Conservation (phyloP, 2,888 invertebrate species). For the Stenichneumon culpator region DNA sequence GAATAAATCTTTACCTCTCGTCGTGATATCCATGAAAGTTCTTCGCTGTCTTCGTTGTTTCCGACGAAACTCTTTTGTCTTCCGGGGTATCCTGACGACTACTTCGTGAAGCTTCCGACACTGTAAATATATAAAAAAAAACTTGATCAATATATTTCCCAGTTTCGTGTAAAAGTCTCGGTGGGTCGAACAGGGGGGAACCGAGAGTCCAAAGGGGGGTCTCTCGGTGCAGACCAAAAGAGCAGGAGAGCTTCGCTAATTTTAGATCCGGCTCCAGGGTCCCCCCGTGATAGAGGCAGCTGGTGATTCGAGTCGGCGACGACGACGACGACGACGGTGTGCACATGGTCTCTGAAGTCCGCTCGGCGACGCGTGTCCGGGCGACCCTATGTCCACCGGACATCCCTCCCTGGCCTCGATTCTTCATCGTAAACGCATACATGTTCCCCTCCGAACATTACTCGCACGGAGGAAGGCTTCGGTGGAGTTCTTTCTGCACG, state of each 20-base stretch:
- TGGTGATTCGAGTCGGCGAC: constrained; percentile 78
- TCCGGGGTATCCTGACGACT: not conserved
- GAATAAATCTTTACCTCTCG: not conserved
- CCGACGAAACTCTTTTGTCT: not conserved
- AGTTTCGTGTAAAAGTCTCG: constrained; percentile 19
- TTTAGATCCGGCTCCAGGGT: constrained; percentile 79
- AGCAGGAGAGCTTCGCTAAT: constrained; percentile 75
- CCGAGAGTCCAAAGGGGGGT: constrained; percentile 11
- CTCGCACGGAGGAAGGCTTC: constrained; percentile 32
- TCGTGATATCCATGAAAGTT: not conserved
- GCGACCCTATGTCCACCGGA: constrained; percentile 66
- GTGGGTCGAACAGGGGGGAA: constrained; percentile 20
- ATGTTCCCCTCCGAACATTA: constrained; percentile 36
- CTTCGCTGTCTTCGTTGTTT: not conserved
- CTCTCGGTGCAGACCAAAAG: constrained; percentile 39
- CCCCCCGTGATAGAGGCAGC: constrained; percentile 79
- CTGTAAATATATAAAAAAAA: constrained; percentile 26
- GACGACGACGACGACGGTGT: constrained; percentile 60
- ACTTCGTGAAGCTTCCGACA: not conserved
- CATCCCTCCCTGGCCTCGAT: constrained; percentile 59
- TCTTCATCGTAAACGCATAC: constrained; percentile 2
- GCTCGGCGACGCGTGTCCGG: constrained; percentile 71
- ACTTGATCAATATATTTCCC: constrained; percentile 9
- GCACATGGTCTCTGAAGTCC: constrained; percentile 75
- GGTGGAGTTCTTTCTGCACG: constrained; percentile 32